These are phyloP conservation scores for Mnemiopsis leidyi DNA, from an alignment of 37 sponge, comb jelly and placozoan species.

Conservation along the genomic window DNA sequence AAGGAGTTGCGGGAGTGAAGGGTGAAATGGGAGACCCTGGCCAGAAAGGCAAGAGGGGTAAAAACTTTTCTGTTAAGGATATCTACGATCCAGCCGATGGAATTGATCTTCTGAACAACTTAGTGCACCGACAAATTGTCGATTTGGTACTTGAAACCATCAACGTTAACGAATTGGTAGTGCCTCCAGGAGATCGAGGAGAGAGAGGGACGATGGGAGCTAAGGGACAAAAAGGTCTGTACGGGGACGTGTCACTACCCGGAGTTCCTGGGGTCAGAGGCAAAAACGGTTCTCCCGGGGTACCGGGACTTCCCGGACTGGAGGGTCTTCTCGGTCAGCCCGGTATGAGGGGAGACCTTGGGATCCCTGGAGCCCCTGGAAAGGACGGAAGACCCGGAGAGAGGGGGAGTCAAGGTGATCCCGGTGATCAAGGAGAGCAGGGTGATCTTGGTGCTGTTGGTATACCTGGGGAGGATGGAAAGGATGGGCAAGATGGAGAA, in stretches of 20 bases:
- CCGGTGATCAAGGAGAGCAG: slow-evolving; percentile 45
- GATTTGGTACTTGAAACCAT: slow-evolving; percentile 1
- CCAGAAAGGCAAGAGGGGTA: neutral
- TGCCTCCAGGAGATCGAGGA: slow-evolving; percentile 49
- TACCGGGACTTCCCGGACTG: slow-evolving; percentile 35
- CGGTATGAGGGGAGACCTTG: slow-evolving; percentile 61
- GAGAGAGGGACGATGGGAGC: slow-evolving; percentile 26
- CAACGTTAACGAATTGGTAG: neutral
- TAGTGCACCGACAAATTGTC: neutral
- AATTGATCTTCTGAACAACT: neutral
- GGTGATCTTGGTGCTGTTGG: slow-evolving; percentile 61
- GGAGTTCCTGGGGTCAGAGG: slow-evolving; percentile 58
- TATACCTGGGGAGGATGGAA: slow-evolving; percentile 45
- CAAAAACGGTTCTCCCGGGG: neutral
- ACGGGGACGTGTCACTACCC: slow-evolving; percentile 7
- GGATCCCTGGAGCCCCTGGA: slow-evolving; percentile 65
- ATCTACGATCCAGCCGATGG: slow-evolving; percentile 1
- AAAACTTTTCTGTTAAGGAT: neutral
- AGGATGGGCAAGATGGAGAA: slow-evolving; percentile 47
- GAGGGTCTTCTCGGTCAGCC: slow-evolving; percentile 60
- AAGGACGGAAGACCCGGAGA: neutral
- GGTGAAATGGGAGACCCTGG: slow-evolving; percentile 1
- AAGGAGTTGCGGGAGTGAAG: neutral
- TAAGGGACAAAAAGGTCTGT: slow-evolving; percentile 30
- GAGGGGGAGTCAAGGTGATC: slow-evolving; percentile 43